These are phyloP conservation scores for Limnephilus marmoratus DNA, from an alignment of 2,888 invertebrate genomes.

Conservation along the genomic window DNA sequence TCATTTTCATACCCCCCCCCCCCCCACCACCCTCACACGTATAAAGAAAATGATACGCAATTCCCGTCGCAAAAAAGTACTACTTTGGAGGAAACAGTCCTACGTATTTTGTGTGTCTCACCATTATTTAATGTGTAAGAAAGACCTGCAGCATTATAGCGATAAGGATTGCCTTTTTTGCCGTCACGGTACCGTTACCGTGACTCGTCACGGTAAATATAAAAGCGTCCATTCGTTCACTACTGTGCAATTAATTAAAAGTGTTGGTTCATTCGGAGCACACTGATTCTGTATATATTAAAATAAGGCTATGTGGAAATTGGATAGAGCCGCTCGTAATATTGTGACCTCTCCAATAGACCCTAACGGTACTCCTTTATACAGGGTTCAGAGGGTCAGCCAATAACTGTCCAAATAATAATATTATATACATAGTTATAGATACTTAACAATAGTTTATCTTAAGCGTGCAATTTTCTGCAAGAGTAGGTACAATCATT, in stretches of 20 bases:
- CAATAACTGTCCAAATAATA: neutral
- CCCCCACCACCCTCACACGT: too few species aligned
- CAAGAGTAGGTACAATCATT: neutral
- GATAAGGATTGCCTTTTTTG: too few species aligned
- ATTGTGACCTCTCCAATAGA: neutral
- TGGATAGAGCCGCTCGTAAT: neutral
- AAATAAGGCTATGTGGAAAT: neutral
- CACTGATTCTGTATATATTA: neutral
- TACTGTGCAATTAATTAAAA: neutral
- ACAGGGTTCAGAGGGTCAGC: neutral
- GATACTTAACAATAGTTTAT: neutral
- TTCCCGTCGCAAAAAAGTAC: too few species aligned
- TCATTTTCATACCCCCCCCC: too few species aligned
- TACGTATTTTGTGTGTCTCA: too few species aligned
- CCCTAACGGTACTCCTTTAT: neutral
- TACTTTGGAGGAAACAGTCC: too few species aligned
- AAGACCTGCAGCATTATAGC: too few species aligned
- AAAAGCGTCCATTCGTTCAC: neutral
- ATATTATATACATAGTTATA: neutral
- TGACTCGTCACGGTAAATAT: too few species aligned
- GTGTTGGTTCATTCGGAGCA: neutral
- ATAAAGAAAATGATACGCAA: too few species aligned
- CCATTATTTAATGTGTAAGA: too few species aligned
- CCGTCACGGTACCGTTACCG: too few species aligned
- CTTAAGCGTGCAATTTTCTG: neutral